A percentile compares a stretch with the other conserved stretches of the same genome.
phyloP scores from a whole-genome alignment of 2,888 invertebrate species.

The Drosophila fulvimacula region DNA sequence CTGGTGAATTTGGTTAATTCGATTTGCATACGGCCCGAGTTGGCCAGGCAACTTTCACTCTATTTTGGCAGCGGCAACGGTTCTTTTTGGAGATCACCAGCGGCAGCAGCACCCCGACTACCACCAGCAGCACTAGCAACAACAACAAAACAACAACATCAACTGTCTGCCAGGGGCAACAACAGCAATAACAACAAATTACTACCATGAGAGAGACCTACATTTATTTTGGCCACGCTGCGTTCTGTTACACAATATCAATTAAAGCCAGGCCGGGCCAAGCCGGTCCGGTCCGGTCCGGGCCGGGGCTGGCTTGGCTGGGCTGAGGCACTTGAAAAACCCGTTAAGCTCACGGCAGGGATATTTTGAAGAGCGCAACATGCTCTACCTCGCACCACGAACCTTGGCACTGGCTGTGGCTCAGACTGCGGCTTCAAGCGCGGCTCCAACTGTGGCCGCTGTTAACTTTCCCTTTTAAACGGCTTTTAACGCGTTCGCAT shows the following conservation, averaged over 20 bases:
- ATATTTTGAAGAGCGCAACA: slow-evolving; percentile 61
- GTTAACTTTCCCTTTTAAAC: slow-evolving; percentile 80
- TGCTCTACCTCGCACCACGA: slow-evolving; percentile 64
- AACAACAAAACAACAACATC: slow-evolving; percentile 4
- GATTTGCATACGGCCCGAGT: slow-evolving; percentile 67
- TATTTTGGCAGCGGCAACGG: slow-evolving; percentile 76
- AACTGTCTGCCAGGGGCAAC: slow-evolving; percentile 43
- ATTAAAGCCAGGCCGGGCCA: slow-evolving; percentile 50
- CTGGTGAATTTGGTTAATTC: slow-evolving; percentile 54
- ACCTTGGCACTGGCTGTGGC: slow-evolving; percentile 49
- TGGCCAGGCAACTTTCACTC: slow-evolving; percentile 70
- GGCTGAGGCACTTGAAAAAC: slow-evolving; percentile 70
- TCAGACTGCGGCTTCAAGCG: slow-evolving; percentile 12
- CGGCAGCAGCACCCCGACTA: slow-evolving; percentile 10
- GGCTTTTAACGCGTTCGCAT: slow-evolving; percentile 67
- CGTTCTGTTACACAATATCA: slow-evolving; percentile 80
- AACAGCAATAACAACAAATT: slow-evolving; percentile 52
- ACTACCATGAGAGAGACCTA: slow-evolving; percentile 65
- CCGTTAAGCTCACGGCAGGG: slow-evolving; percentile 69
- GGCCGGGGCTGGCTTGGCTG: slow-evolving; percentile 29
- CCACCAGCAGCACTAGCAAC: not conserved
- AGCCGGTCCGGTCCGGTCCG: slow-evolving; percentile 18
- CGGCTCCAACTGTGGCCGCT: slow-evolving; percentile 38
- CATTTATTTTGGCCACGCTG: slow-evolving; percentile 66
- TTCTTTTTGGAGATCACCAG: slow-evolving; percentile 59